Conservation (phyloP, 2,888 invertebrate species). For the Tipula lateralis region DNA sequence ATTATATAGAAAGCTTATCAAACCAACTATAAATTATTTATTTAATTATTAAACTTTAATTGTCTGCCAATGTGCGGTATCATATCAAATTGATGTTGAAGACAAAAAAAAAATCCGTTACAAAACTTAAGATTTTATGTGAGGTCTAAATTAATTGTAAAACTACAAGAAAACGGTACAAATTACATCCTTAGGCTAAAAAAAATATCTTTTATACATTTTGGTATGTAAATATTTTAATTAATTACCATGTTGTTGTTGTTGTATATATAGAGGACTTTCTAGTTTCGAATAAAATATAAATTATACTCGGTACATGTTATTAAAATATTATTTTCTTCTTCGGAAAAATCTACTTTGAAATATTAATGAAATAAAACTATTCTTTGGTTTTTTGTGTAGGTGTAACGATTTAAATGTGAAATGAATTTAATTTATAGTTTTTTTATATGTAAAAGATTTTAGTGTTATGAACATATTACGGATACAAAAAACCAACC, state of each 20-base stretch:
- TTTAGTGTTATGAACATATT: neutral
- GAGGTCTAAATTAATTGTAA: constrained; percentile 19
- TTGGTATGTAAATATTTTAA: neutral
- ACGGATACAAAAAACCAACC: neutral
- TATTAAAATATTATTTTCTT: neutral
- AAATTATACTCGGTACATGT: neutral
- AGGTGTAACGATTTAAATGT: constrained; percentile 9
- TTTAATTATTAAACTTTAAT: no score
- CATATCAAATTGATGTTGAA: neutral
- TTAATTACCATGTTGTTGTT: neutral
- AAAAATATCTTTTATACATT: neutral
- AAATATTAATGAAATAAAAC: neutral
- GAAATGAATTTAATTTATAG: neutral
- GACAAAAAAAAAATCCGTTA: neutral
- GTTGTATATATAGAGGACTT: neutral
- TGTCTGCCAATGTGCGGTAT: no score
- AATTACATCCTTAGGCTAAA: neutral
- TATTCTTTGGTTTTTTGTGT: neutral
- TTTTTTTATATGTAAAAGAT: neutral
- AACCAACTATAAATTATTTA: no score
- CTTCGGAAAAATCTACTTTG: neutral
- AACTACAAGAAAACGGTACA: neutral
- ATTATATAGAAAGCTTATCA: no score
- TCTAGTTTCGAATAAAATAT: no score
- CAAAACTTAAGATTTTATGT: neutral